Evolutionary conservation across 2,888 invertebrate species (phyloP).

Genomic region (Nymphalis polychloros): DNA sequence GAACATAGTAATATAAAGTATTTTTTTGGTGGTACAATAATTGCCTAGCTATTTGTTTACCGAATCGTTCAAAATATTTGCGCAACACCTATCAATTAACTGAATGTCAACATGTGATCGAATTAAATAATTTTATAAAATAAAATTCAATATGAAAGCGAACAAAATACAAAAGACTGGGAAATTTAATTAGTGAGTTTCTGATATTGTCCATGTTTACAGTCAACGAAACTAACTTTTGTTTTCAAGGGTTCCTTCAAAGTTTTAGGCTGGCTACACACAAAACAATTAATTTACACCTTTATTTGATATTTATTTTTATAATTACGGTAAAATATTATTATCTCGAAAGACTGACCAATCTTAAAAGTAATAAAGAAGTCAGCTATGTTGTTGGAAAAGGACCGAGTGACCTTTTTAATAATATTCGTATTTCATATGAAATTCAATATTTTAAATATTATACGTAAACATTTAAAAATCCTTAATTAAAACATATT

Average conservation of each 20-base stretch:
- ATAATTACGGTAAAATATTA: background rate
- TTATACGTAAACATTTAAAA: background rate
- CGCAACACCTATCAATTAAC: conserved; percentile 33
- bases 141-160: conserved; percentile 19
- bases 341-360: no score
- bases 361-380: no score
- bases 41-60: conserved; percentile 25
- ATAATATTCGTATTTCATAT: no score
- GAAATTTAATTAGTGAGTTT: conserved; percentile 36
- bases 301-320: background rate
- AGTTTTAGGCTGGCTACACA: conserved; percentile 26
- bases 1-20: no score
- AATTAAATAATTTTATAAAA: conserved; percentile 1
- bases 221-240: conserved; percentile 33
- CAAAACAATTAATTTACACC: conserved; percentile 2
- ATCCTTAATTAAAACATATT: background rate
- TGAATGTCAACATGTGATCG: conserved; percentile 22
- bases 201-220: conserved; percentile 37
- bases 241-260: conserved; percentile 34
- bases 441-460: background rate
- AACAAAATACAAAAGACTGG: conserved; percentile 17
- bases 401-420: no score
- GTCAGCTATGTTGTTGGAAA: no score
- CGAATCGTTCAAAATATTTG: conserved; percentile 27
- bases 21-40: background rate